Evolutionary conservation across 2,888 invertebrate species (phyloP).

Genomic region (Drosophila aldrichi): DNA sequence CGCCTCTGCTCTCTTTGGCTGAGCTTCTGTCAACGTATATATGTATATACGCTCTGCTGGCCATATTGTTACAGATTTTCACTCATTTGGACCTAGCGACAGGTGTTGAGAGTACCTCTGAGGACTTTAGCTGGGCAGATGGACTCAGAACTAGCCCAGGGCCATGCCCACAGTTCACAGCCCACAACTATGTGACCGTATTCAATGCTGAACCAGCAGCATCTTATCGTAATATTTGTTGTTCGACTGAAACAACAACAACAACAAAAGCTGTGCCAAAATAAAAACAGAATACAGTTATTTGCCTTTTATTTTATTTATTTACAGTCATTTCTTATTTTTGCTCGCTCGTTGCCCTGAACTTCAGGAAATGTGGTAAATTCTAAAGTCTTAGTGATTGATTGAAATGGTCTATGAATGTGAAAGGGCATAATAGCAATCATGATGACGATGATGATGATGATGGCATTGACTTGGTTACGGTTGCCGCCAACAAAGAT

Average conservation of each 20-base stretch:
- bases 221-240: slow-evolving; percentile 1
- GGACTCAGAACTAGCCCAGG: background rate
- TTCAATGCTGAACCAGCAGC: slow-evolving; percentile 29
- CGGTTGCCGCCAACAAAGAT: background rate
- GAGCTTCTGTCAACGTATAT: slow-evolving; percentile 14
- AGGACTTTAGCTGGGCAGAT: background rate
- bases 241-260: background rate
- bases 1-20: background rate
- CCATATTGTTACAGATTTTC: slow-evolving; percentile 38
- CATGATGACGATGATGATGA: background rate
- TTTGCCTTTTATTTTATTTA: slow-evolving; percentile 1
- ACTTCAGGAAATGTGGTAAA: slow-evolving; percentile 6
- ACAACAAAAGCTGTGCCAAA: background rate
- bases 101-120: slow-evolving; percentile 7
- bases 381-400: slow-evolving; percentile 42
- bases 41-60: slow-evolving; percentile 27
- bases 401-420: slow-evolving; percentile 19
- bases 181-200: slow-evolving; percentile 5
- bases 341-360: background rate
- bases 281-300: background rate
- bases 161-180: background rate
- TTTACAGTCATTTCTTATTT: background rate
- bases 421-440: slow-evolving; percentile 8
- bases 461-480: background rate
- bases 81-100: slow-evolving; percentile 19